phyloP scores from a whole-genome alignment of 2,113 vertebrate genomes.

The Cinclus mexicanus region DNA sequence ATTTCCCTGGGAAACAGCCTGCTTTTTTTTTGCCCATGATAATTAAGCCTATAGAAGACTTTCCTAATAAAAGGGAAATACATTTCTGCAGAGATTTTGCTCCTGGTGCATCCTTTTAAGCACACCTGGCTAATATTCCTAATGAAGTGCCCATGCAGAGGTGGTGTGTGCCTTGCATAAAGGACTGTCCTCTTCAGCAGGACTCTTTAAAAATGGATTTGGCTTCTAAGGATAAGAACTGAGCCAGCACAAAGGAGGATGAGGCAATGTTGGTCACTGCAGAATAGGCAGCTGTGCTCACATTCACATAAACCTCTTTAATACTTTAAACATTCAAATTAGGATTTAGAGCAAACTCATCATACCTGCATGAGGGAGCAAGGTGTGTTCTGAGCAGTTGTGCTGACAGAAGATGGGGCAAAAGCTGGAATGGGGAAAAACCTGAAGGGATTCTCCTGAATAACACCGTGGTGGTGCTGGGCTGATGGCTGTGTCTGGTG shows the following conservation, averaged over 20 bases:
- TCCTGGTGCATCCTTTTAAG: background rate
- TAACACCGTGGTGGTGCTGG: fast-evolving
- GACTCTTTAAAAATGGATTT: constrained; percentile 1
- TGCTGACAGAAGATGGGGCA: background rate
- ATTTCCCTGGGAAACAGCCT: constrained; percentile 27
- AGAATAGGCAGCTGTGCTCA: background rate
- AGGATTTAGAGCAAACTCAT: background rate
- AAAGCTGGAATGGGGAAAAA: background rate
- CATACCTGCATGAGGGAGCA: background rate
- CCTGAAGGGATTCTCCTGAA: background rate
- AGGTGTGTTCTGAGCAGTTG: fast-evolving
- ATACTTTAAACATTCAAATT: background rate
- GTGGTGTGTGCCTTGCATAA: background rate
- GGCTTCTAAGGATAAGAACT: background rate
- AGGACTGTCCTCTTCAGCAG: background rate
- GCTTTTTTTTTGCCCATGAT: background rate
- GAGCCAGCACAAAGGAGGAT: background rate
- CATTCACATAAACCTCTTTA: background rate
- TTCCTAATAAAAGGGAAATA: background rate
- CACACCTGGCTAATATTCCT: background rate
- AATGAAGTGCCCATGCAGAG: background rate
- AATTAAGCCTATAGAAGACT: constrained; percentile 31
- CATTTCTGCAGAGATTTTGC: background rate
- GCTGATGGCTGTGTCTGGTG: background rate
- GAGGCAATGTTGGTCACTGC: background rate